Conservation (phyloP, 2,888 invertebrate genomes). For the Lithodes maja region DNA sequence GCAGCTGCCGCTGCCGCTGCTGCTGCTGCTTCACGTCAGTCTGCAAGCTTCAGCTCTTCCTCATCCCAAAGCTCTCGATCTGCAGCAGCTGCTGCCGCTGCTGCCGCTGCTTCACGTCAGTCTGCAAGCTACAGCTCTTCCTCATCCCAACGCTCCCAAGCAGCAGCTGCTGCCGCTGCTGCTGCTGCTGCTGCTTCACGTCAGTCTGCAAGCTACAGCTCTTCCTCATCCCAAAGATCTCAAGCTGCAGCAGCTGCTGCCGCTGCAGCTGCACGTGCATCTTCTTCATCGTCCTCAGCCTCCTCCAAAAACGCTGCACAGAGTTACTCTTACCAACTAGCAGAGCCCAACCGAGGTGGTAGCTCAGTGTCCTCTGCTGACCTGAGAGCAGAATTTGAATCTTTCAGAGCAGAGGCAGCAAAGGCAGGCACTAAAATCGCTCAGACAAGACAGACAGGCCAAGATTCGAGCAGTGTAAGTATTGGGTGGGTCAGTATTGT, state of each 20-base stretch:
- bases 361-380: slow-evolving; percentile 56
- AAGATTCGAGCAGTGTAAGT: slow-evolving; percentile 29
- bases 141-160: slow-evolving; percentile 20
- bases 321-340: slow-evolving; percentile 37
- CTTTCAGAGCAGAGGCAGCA: slow-evolving; percentile 59
- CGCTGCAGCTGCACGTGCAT: slow-evolving; percentile 17
- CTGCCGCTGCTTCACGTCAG: slow-evolving; percentile 31
- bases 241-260: slow-evolving; percentile 18
- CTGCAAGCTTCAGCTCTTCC: slow-evolving; percentile 17
- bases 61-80: slow-evolving; percentile 15
- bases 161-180: slow-evolving; percentile 8
- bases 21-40: slow-evolving; percentile 21
- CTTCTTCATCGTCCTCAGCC: not conserved
- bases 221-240: slow-evolving; percentile 20
- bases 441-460: slow-evolving; percentile 23
- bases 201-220: not conserved
- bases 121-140: slow-evolving; percentile 11
- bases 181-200: slow-evolving; percentile 24
- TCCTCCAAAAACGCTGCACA: slow-evolving; percentile 12
- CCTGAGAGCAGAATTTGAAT: slow-evolving; percentile 53
- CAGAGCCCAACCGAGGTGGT: slow-evolving; percentile 35
- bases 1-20: slow-evolving; percentile 12
- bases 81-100: slow-evolving; percentile 7
- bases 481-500: not conserved
- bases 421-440: slow-evolving; percentile 40